Percentiles rank a stretch among this genome's conserved stretches.
Conservation (phyloP, 1,140 invertebrate genomes). For the Heliothis subflexa region DNA sequence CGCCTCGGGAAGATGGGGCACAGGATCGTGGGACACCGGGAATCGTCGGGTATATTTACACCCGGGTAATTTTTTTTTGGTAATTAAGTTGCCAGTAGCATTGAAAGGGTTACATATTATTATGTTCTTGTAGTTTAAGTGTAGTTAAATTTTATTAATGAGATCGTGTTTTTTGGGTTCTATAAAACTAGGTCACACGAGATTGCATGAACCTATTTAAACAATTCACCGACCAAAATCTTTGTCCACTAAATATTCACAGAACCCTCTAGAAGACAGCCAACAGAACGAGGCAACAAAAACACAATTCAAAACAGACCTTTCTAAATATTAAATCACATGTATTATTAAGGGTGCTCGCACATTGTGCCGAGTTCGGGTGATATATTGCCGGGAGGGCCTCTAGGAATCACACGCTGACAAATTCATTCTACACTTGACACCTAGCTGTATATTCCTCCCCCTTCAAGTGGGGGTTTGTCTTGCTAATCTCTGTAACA, state of each 20-base stretch:
- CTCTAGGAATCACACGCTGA: slow-evolving; percentile 71
- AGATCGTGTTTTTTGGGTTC: not conserved
- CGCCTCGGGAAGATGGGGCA: slow-evolving; percentile 49
- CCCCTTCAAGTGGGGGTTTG: slow-evolving; percentile 45
- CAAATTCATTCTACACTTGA: slow-evolving; percentile 79
- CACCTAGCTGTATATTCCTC: slow-evolving; percentile 58
- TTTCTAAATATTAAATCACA: slow-evolving; percentile 27
- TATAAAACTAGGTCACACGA: not conserved
- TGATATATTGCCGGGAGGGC: slow-evolving; percentile 69
- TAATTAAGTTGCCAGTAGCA: not conserved
- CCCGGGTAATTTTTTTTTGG: not conserved
- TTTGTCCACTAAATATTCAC: not conserved
- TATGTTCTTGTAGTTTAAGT: not conserved
- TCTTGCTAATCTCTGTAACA: slow-evolving; percentile 54
- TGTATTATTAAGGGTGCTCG: slow-evolving; percentile 33
- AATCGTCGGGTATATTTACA: not conserved
- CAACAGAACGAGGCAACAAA: not conserved
- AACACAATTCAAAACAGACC: slow-evolving; percentile 38
- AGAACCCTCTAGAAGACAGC: not conserved
- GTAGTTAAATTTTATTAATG: not conserved
- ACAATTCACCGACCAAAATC: not conserved
- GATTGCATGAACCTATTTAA: not conserved
- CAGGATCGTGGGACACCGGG: slow-evolving; percentile 38
- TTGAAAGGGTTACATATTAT: not conserved
- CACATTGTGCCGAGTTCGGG: slow-evolving; percentile 35